Conservation (phyloP, 2,113 vertebrate genomes). For the Pterocles orientalis region DNA sequence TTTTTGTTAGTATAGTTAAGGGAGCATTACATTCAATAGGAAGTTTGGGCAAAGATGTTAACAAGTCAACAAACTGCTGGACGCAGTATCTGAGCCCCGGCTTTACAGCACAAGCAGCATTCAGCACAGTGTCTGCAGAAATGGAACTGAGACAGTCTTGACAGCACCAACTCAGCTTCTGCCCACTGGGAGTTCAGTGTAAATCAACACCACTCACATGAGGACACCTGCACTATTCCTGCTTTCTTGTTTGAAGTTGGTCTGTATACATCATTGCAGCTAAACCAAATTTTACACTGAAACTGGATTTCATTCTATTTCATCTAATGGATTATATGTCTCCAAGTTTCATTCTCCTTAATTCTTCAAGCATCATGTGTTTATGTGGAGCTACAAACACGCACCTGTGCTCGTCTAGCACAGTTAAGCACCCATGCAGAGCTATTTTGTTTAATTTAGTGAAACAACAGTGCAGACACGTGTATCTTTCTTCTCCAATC, state of each 20-base stretch:
- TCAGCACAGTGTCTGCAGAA: background rate
- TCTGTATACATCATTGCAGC: background rate
- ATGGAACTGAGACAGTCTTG: accelerated
- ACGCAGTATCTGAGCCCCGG: background rate
- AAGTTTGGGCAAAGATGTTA: background rate
- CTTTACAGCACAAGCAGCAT: background rate
- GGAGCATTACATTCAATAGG: background rate
- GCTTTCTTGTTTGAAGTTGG: background rate
- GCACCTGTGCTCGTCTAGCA: background rate
- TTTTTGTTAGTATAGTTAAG: background rate
- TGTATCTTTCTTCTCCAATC: background rate
- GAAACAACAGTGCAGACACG: background rate
- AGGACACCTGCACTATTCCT: background rate
- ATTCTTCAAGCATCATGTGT: background rate
- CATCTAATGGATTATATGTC: background rate
- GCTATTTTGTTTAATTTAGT: background rate
- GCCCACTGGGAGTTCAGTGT: background rate
- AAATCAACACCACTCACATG: background rate
- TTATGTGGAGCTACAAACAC: background rate
- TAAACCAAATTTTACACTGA: background rate
- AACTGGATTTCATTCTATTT: background rate
- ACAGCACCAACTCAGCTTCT: background rate
- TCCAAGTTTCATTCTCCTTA: background rate
- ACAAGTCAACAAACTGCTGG: background rate
- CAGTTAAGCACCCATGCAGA: background rate